Evolutionary conservation across 1,140 invertebrate genomes (phyloP).

Genomic region (Zaprionus inermis): DNA sequence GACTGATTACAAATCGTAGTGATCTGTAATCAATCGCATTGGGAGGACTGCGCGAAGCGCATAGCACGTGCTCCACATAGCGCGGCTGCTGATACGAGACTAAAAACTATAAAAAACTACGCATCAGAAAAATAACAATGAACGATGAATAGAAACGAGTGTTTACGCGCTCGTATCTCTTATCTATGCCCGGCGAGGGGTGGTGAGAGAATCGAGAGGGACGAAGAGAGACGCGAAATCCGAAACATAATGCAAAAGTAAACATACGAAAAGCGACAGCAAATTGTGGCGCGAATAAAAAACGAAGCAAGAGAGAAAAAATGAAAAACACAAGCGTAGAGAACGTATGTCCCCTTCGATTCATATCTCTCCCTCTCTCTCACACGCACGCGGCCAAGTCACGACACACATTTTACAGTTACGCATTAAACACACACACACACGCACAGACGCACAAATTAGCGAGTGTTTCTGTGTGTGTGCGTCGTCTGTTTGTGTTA

Average conservation of each 20-base stretch:
- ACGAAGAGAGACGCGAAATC: slow-evolving; percentile 36
- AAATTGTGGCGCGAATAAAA: slow-evolving; percentile 60
- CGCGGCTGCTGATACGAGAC: slow-evolving; percentile 7
- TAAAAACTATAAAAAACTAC: slow-evolving; percentile 36
- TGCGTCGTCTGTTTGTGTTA: too few species aligned
- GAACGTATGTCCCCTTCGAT: slow-evolving; percentile 34
- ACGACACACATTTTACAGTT: slow-evolving; percentile 79
- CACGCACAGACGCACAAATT: slow-evolving; percentile 57
- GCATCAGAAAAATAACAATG: slow-evolving; percentile 52
- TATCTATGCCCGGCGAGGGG: slow-evolving; percentile 21
- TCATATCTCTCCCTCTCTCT: slow-evolving; percentile 8
- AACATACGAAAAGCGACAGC: slow-evolving; percentile 52
- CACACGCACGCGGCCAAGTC: slow-evolving; percentile 24
- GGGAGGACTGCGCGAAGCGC: slow-evolving; percentile 14
- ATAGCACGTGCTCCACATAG: slow-evolving; percentile 58
- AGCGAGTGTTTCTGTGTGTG: slow-evolving; percentile 19
- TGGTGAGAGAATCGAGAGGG: not conserved
- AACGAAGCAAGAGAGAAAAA: slow-evolving; percentile 12
- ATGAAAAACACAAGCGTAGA: slow-evolving; percentile 25
- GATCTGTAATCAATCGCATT: slow-evolving; percentile 3
- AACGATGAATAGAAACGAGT: slow-evolving; percentile 45
- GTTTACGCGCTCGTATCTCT: slow-evolving; percentile 58
- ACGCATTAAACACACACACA: slow-evolving; percentile 52
- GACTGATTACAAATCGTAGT: not conserved
- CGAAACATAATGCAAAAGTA: slow-evolving; percentile 71